Percentiles rank a stretch among this genome's conserved stretches.
phyloP scores from a whole-genome alignment of 2,888 invertebrate species.

The Colostygia pectinataria region DNA sequence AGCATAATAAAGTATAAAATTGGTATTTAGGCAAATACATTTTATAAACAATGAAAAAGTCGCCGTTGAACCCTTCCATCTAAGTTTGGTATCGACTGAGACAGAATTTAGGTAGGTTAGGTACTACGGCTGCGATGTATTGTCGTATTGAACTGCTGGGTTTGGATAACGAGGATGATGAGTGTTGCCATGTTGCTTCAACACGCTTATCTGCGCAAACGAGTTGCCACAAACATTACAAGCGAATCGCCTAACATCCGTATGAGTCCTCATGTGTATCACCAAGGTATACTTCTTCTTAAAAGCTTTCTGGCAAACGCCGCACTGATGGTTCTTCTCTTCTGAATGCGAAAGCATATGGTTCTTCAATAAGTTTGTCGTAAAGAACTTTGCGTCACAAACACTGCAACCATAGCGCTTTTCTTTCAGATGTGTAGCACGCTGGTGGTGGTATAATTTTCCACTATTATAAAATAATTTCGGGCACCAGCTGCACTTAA shows the following conservation, averaged over 20 bases:
- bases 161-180: too few species aligned
- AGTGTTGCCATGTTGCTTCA: too few species aligned
- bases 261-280: slow-evolving; percentile 23
- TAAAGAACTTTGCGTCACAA: slow-evolving; percentile 9
- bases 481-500: slow-evolving; percentile 65
- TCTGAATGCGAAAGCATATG: slow-evolving; percentile 54
- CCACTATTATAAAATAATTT: slow-evolving; percentile 51
- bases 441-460: slow-evolving; percentile 51
- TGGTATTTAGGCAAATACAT: too few species aligned
- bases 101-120: too few species aligned
- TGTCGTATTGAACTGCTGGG: too few species aligned
- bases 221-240: slow-evolving; percentile 36
- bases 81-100: too few species aligned
- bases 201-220: too few species aligned
- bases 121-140: too few species aligned
- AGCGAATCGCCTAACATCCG: slow-evolving; percentile 28
- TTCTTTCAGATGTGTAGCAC: slow-evolving; percentile 30
- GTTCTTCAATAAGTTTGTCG: slow-evolving; percentile 1
- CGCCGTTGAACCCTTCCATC: too few species aligned
- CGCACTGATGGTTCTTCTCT: slow-evolving; percentile 53
- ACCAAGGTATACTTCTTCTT: slow-evolving; percentile 27
- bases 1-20: too few species aligned
- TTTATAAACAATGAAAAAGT: too few species aligned
- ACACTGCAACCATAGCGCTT: background rate
- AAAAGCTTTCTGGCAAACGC: slow-evolving; percentile 50